Evolutionary conservation across 2,113 vertebrate species (phyloP), one percentile per base, ranked within the genome.

Genomic region (Mohoua ochrocephala): DNA sequence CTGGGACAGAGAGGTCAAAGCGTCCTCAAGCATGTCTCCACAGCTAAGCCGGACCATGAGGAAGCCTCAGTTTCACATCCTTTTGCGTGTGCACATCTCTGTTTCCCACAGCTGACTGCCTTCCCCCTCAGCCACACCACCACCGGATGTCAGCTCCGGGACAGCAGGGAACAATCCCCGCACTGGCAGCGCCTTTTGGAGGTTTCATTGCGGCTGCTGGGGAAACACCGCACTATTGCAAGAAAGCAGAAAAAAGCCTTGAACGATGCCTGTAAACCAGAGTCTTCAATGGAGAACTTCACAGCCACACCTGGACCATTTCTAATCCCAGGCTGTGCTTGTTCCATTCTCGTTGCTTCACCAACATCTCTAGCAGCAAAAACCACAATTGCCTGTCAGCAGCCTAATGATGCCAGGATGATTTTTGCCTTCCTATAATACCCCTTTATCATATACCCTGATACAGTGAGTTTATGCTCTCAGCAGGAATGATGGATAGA

Each of bases 71-170:
- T 49, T 73, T 60, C 30, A 20, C 15, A 33, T 5, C 16, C 9
- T 37, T 70, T 19, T 13, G 2, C 33, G 18, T 0, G 3, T 15
- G 10, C 42, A 54, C 28, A 60, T 52, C 20, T 68, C 39, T 35
- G n/a, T 39, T 52, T 44, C 37, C 49, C 49, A 64, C 35, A 76
- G 44, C 21, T 59, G 16, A 47, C 18, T 8, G 2, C 5, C 39
- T 9, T 76, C 3, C 28, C 31, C 23, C 15, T 76, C 3, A 6
- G 31, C 39, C 4, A 0, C 1, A 4, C 10, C 28, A 67, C 12
- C 21, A 30, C 15, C 5, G 52, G 42, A 33, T 31, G 17, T n/a
- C 35, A 60, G 42, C 41, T 42, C 30, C 33, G 19, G 35, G 28
- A 39, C 7, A 11, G 45, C 2, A 1, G 28, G 37, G 27, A 14